Evolutionary conservation across 2,888 invertebrate species (phyloP).

Genomic region (Synanthedon andrenaeformis): DNA sequence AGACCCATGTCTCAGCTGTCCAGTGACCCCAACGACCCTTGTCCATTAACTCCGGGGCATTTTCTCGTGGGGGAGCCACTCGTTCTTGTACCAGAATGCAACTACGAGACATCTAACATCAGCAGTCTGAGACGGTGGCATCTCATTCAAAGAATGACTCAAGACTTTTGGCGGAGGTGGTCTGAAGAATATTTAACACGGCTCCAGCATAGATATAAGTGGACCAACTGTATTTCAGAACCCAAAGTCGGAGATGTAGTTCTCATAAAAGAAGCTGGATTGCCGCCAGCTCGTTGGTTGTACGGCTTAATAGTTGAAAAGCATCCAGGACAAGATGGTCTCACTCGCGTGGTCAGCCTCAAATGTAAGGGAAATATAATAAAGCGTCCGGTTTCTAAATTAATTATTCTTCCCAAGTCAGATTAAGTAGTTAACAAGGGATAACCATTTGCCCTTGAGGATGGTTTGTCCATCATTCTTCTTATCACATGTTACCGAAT

Average conservation of each 20-base stretch:
- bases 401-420: too few species aligned
- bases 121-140: slow-evolving; percentile 8
- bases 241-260: slow-evolving; percentile 8
- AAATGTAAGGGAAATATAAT: slow-evolving; percentile 1
- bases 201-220: slow-evolving; percentile 8
- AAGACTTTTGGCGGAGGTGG: slow-evolving; percentile 9
- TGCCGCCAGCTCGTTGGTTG: too few species aligned
- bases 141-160: slow-evolving; percentile 6
- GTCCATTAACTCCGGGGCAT: slow-evolving; percentile 10
- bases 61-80: slow-evolving; percentile 4
- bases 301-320: too few species aligned
- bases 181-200: slow-evolving; percentile 5
- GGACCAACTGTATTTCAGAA: slow-evolving; percentile 2
- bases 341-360: too few species aligned
- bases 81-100: background rate
- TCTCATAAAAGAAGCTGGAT: background rate
- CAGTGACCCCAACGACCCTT: slow-evolving; percentile 2
- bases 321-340: too few species aligned
- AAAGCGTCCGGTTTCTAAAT: too few species aligned
- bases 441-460: too few species aligned
- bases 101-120: background rate
- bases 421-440: too few species aligned
- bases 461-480: too few species aligned
- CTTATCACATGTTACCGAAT: too few species aligned
- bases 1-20: slow-evolving; percentile 4